Evolutionary conservation across 2,888 invertebrate species (phyloP), one percentile per base, ranked within the genome.

Genomic region (Sussaba pulchella): DNA sequence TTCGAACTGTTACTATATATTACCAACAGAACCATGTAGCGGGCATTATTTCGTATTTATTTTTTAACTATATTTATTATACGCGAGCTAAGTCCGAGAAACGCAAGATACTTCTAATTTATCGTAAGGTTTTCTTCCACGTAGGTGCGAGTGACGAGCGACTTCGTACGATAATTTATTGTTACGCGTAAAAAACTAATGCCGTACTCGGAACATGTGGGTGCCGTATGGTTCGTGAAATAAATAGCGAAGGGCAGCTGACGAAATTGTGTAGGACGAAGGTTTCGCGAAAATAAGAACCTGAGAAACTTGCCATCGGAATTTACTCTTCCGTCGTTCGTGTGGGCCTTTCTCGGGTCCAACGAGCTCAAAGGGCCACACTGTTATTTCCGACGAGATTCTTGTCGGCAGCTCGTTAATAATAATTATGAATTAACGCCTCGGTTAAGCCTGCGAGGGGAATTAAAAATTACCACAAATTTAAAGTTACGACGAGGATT

Each of bases 351-450:
- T 83, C 78, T 24, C 26, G 47, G 45, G 12, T 69, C 63, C 57
- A 73, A 81, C 78, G 83, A 83, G 86, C 83, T 88, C 87, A 87
- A 81, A 81, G 81, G 73, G 78, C 41, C 73, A 73, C 73, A 78
- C 81, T 78, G 81, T 81, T 73, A 64, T 64, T 57, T 24, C 19
- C 67, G 70, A 70, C 67, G 70, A 67, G 78, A 71, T 80, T 81
- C 85, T 83, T 83, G 81, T 83, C 75, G 66, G 59, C 59, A 66
- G 83, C 88, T 89, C 90, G 89, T 91, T 91, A 91, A 91, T 91
- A 91, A 91, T 91, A 90, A 91, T 91, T 89, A 90, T 86, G 88
- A 89, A 91, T 91, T 89, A 91, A 89, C 88, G 87, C 86, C 83
- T 86, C 85, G 83, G 84, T 86, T 89, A 88, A 89, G 85, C 88